These are phyloP conservation scores for Dermatemys mawii DNA, from an alignment of 2,113 vertebrate genomes.

Conservation along the genomic window DNA sequence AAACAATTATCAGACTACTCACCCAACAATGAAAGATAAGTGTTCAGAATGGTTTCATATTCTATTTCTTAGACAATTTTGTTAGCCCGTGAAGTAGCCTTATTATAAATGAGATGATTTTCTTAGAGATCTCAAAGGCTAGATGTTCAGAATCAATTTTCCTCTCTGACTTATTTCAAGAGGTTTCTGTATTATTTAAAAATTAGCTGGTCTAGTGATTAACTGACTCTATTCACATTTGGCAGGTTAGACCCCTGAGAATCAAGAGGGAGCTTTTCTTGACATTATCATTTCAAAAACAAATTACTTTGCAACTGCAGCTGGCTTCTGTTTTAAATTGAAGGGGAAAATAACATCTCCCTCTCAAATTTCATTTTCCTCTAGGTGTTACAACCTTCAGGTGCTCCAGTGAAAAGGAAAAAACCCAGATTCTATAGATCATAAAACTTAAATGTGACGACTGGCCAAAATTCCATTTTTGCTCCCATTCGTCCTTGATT, in stretches of 20 bases:
- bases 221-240: neutral
- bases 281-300: slow-evolving; percentile 5
- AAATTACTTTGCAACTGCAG: neutral
- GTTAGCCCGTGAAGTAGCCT: neutral
- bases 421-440: slow-evolving; percentile 6
- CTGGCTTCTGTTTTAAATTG: neutral
- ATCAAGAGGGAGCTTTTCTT: slow-evolving; percentile 16
- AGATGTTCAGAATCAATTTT: slow-evolving; percentile 30
- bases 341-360: neutral
- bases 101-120: neutral
- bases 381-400: slow-evolving; percentile 36
- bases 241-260: neutral
- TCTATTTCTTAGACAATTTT: neutral
- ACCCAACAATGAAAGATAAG: neutral
- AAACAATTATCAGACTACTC: neutral
- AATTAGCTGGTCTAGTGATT: slow-evolving; percentile 40
- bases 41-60: neutral
- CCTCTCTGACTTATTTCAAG: neutral
- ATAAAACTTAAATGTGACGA: slow-evolving; percentile 15
- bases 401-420: neutral
- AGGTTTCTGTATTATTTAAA: slow-evolving; percentile 17
- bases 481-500: neutral
- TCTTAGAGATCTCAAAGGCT: neutral
- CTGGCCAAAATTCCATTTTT: neutral
- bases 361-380: slow-evolving; percentile 30